These are phyloP conservation scores for Nematolebias whitei DNA, from an alignment of 2,113 vertebrate genomes.

Conservation along the genomic window DNA sequence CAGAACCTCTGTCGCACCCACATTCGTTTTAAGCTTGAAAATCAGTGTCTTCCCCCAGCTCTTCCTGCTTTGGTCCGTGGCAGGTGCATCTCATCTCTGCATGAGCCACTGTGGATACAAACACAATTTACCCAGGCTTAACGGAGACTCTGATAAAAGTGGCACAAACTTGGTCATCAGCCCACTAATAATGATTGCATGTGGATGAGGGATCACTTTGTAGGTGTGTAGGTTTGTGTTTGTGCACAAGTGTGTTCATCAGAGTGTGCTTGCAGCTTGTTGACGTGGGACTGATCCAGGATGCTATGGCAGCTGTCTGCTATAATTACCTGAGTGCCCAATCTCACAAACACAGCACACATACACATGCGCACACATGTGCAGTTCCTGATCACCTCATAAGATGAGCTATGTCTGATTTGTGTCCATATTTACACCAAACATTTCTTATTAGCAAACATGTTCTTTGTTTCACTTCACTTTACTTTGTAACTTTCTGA, in stretches of 20 bases:
- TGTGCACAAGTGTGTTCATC: slow-evolving; percentile 23
- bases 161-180: slow-evolving; percentile 65
- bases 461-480: slow-evolving; percentile 48
- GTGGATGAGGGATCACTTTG: slow-evolving; percentile 53
- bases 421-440: slow-evolving; percentile 66
- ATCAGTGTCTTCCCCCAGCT: slow-evolving; percentile 45
- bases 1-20: neutral
- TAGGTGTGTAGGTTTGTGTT: slow-evolving; percentile 16
- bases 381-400: slow-evolving; percentile 63
- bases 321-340: slow-evolving; percentile 75
- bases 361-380: slow-evolving; percentile 28
- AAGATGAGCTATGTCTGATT: slow-evolving; percentile 69
- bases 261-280: slow-evolving; percentile 52
- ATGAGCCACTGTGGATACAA: slow-evolving; percentile 47
- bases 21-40: neutral
- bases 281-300: slow-evolving; percentile 75
- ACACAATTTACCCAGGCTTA: slow-evolving; percentile 56
- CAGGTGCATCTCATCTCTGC: slow-evolving; percentile 55
- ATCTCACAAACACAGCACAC: slow-evolving; percentile 55
- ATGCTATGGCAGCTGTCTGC: slow-evolving; percentile 77
- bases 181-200: slow-evolving; percentile 62
- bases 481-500: slow-evolving; percentile 43
- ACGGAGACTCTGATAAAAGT: slow-evolving; percentile 53
- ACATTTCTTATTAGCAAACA: slow-evolving; percentile 65
- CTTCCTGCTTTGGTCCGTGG: slow-evolving; percentile 29